Percentiles rank a stretch among this genome's conserved stretches.
Conservation (phyloP, 1,140 invertebrate genomes). For the Penaeus indicus region DNA sequence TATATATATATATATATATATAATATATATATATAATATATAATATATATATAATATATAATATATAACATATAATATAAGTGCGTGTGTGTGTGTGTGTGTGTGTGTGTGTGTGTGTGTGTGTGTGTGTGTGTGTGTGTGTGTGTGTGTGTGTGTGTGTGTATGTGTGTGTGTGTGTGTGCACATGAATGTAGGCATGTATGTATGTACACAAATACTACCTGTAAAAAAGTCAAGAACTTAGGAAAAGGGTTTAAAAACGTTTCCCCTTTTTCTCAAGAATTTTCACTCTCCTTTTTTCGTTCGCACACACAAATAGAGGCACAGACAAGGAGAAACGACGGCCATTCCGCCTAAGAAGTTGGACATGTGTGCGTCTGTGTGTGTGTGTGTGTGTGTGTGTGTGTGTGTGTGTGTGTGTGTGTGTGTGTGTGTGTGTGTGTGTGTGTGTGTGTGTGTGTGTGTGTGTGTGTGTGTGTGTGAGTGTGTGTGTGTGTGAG, state of each 20-base stretch:
- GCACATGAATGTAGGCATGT: neutral
- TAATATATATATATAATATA: slow-evolving; percentile 9
- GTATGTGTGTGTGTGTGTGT: neutral
- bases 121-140: neutral
- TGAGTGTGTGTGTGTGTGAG: no score
- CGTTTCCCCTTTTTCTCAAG: no score
- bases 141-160: neutral
- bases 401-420: no score
- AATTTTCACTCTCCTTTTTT: no score
- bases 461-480: neutral
- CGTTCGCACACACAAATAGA: no score
- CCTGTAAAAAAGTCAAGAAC: neutral
- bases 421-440: neutral
- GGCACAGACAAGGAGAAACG: no score
- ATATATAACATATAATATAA: slow-evolving; percentile 9
- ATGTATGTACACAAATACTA: neutral
- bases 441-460: neutral
- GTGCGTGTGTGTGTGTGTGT: no score
- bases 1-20: slow-evolving; percentile 4
- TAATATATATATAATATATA: neutral
- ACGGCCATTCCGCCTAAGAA: no score
- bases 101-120: neutral
- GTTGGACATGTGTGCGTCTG: neutral
- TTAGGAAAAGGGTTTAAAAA: no score
- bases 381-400: no score